These are phyloP conservation scores for Oryzias melastigma DNA, from an alignment of 2,113 vertebrate species.

Conservation along the genomic window DNA sequence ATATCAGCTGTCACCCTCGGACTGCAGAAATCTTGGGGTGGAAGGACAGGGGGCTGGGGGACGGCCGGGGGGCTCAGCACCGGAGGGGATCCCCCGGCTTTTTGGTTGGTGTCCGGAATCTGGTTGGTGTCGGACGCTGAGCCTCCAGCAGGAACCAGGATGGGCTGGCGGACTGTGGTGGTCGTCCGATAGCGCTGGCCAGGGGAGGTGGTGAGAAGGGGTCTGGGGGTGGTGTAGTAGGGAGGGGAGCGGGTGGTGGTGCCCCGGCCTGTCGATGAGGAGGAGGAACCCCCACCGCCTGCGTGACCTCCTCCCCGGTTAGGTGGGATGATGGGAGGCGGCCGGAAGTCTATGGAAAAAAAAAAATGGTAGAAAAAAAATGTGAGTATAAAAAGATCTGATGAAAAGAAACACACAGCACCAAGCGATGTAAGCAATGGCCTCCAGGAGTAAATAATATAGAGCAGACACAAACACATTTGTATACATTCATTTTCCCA, in stretches of 20 bases:
- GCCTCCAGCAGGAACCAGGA: constrained; percentile 48
- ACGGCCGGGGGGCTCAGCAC: constrained; percentile 60
- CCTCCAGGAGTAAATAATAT: constrained; percentile 22
- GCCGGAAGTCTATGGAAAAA: constrained; percentile 53
- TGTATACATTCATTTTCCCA: constrained; percentile 26
- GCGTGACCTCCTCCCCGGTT: constrained; percentile 42
- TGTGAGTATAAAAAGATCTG: background rate
- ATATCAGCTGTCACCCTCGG: constrained; percentile 86
- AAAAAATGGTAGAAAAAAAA: constrained; percentile 1
- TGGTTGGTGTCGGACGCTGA: constrained; percentile 64
- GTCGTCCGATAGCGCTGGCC: constrained; percentile 84
- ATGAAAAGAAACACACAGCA: constrained; percentile 6
- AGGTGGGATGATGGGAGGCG: constrained; percentile 63
- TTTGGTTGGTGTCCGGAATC: constrained; percentile 71
- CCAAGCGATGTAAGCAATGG: background rate
- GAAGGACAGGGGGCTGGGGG: constrained; percentile 79
- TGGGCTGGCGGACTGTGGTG: constrained; percentile 71
- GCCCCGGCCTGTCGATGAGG: constrained; percentile 78
- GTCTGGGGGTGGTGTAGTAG: constrained; percentile 75
- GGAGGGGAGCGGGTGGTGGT: constrained; percentile 77
- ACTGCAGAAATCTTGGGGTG: constrained; percentile 86
- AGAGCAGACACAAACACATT: constrained; percentile 21
- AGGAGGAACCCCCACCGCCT: constrained; percentile 55
- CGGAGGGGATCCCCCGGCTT: constrained; percentile 50
- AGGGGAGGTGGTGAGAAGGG: constrained; percentile 74